These are phyloP conservation scores for Myotis pilosus DNA, from an alignment of 2,797 vertebrate genomes.

Conservation along the genomic window DNA sequence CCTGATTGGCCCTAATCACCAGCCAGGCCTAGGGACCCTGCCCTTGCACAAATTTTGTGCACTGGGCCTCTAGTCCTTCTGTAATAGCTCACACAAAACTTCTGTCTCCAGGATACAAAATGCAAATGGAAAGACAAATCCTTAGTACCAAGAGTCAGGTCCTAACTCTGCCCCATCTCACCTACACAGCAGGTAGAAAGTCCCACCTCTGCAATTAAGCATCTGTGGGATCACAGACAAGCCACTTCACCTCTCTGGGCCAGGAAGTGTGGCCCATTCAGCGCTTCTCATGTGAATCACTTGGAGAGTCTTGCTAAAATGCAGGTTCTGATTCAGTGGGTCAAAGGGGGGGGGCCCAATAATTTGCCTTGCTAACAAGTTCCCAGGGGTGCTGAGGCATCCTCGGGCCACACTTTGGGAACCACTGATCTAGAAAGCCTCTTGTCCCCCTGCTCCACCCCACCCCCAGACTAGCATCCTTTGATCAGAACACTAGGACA, in stretches of 20 bases:
- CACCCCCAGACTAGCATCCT: background rate
- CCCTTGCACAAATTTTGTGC: no score
- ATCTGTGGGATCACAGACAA: background rate
- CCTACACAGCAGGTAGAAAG: background rate
- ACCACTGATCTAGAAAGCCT: background rate
- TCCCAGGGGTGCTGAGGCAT: background rate
- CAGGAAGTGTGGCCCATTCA: background rate
- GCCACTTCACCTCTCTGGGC: background rate
- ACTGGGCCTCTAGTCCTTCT: background rate
- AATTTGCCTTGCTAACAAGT: background rate
- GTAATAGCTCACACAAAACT: background rate
- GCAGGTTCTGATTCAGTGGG: background rate
- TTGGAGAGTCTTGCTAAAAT: background rate
- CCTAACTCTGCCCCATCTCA: background rate
- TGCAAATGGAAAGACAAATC: background rate
- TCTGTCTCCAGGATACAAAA: background rate
- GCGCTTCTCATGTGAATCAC: background rate
- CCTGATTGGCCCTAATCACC: no score
- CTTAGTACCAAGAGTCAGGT: background rate
- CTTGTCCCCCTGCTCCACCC: no score
- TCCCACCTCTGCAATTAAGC: background rate
- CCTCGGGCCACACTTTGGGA: background rate
- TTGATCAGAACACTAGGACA: background rate
- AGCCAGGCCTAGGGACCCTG: no score
- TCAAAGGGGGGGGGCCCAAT: background rate